Percentiles rank a stretch among this genome's conserved stretches.
Evolutionary conservation across 2,113 vertebrate genomes (phyloP).

Genomic region (Crotophaga sulcirostris): DNA sequence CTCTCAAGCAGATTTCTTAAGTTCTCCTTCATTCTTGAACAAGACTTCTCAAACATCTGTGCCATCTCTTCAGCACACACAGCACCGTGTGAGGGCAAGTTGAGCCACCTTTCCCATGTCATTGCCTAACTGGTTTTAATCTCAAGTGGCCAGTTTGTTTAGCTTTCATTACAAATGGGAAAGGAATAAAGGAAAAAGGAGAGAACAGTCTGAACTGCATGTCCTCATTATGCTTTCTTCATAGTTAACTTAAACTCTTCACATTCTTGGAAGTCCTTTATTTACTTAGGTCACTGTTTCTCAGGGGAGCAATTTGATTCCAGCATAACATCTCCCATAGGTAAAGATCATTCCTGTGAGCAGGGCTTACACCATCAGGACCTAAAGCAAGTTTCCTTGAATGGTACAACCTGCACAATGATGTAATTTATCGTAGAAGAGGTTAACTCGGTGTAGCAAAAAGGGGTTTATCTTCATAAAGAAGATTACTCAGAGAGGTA

Average conservation of each 20-base stretch:
- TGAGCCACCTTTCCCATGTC: conserved; percentile 45
- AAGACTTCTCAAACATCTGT: background rate
- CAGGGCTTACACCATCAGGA: background rate
- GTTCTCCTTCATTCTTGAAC: background rate
- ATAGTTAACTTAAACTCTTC: background rate
- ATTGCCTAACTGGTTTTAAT: background rate
- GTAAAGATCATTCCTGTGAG: background rate
- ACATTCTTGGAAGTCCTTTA: background rate
- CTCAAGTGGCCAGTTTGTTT: conserved; percentile 40
- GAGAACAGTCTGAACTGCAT: conserved; percentile 43
- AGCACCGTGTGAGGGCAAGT: background rate
- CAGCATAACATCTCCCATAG: background rate
- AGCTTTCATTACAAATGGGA: background rate
- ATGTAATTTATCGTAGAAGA: background rate
- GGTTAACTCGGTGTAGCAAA: background rate
- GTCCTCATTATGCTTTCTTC: conserved; percentile 41
- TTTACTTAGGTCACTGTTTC: background rate
- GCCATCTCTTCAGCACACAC: background rate
- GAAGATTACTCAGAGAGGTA: background rate
- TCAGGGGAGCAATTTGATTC: background rate
- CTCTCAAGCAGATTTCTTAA: background rate
- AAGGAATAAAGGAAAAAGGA: background rate
- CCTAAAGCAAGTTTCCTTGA: background rate
- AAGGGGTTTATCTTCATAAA: background rate
- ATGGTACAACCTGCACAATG: background rate